phyloP scores from a whole-genome alignment of 2,113 vertebrate species.

The Hipposideros armiger region DNA sequence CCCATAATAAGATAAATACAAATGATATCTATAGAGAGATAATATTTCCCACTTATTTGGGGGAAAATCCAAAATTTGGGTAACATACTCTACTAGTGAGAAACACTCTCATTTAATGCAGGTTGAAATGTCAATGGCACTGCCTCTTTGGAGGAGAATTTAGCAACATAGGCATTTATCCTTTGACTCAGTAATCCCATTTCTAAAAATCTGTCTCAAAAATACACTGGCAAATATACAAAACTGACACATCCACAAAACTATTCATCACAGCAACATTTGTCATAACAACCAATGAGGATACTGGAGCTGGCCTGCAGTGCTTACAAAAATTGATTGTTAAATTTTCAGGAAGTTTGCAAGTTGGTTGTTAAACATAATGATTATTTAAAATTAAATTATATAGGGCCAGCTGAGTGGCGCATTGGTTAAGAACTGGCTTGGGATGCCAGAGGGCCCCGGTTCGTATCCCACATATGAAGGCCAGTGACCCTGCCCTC shows the following conservation, averaged over 20 bases:
- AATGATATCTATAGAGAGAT: background rate
- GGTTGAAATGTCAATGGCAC: background rate
- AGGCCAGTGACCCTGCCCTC: too few species aligned
- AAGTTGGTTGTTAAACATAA: background rate
- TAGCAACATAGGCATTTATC: background rate
- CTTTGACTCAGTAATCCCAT: background rate
- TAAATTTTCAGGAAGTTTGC: conserved; percentile 22
- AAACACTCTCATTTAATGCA: background rate
- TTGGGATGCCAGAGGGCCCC: too few species aligned
- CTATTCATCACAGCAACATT: background rate
- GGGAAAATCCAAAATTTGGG: background rate
- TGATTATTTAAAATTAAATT: background rate
- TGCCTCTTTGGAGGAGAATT: background rate
- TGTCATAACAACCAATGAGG: background rate
- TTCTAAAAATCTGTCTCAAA: background rate
- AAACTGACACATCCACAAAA: background rate
- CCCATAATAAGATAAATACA: background rate
- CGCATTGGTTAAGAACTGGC: too few species aligned
- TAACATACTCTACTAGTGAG: background rate
- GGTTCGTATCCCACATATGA: too few species aligned
- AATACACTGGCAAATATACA: background rate
- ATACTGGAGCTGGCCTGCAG: background rate
- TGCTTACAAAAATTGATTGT: background rate
- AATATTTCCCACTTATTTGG: background rate
- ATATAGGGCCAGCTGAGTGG: background rate